These are phyloP conservation scores for Mesorhabditis sp. DNA, from an alignment of 2,888 invertebrate genomes.

Conservation along the genomic window DNA sequence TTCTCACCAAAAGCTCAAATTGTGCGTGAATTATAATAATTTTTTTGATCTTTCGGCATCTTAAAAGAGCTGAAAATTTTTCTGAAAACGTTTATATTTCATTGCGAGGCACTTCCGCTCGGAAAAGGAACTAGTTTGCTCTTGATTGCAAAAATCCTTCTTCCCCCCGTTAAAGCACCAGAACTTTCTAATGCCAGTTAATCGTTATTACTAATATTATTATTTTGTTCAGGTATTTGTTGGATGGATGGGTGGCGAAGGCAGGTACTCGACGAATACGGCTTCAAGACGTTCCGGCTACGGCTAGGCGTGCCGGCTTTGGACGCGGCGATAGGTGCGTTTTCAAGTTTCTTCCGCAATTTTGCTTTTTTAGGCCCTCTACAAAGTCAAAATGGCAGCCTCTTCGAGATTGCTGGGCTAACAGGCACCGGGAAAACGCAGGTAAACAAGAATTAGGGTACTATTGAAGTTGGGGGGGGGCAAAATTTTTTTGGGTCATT, in stretches of 20 bases:
- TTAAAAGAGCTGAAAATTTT: no score
- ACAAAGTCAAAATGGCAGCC: slow-evolving; percentile 9
- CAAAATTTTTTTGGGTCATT: no score
- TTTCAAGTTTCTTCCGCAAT: slow-evolving; percentile 10
- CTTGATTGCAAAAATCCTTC: no score
- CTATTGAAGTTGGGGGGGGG: no score
- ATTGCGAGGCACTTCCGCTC: no score
- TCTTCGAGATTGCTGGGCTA: slow-evolving; percentile 30
- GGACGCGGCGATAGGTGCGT: slow-evolving; percentile 1
- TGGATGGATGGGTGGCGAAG: background rate
- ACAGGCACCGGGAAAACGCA: slow-evolving; percentile 29
- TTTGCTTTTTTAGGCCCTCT: slow-evolving; percentile 13
- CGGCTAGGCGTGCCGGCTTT: background rate
- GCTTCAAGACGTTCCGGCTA: background rate
- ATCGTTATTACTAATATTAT: background rate
- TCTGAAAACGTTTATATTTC: no score
- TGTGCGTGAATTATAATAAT: no score
- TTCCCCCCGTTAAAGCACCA: no score
- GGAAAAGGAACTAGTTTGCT: no score
- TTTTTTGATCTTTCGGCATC: no score
- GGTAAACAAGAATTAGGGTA: slow-evolving; percentile 16
- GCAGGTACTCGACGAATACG: background rate
- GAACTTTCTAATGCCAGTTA: no score
- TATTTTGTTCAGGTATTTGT: background rate
- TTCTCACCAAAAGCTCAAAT: no score